Percentiles rank a stretch among this genome's conserved stretches.
phyloP scores from a whole-genome alignment of 2,888 invertebrate genomes.

The Tinea trinotella region DNA sequence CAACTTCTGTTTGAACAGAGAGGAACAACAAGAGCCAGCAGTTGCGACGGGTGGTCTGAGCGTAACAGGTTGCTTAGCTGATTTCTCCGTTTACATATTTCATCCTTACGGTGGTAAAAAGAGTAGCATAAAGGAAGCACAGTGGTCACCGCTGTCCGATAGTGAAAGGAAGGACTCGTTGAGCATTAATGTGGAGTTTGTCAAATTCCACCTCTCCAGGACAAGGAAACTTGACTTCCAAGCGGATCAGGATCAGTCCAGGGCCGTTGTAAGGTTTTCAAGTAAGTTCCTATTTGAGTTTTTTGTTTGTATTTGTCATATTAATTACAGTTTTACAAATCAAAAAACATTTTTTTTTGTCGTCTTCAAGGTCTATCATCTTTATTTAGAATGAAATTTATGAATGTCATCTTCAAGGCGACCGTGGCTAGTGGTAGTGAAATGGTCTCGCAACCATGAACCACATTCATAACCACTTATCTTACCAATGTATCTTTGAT shows the following conservation, averaged over 20 bases:
- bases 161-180: slow-evolving; percentile 95
- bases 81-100: slow-evolving; percentile 98
- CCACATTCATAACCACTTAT: too few relatives aligned
- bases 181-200: slow-evolving; percentile 96
- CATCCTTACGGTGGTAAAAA: slow-evolving; percentile 98
- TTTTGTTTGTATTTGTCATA: background rate
- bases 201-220: slow-evolving; percentile 94
- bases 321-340: too few relatives aligned
- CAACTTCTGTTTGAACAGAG: too few relatives aligned
- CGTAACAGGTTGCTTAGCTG: slow-evolving; percentile 95
- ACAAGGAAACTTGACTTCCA: slow-evolving; percentile 91
- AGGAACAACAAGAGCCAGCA: slow-evolving; percentile 70
- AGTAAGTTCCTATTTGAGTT: slow-evolving; percentile 77
- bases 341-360: too few relatives aligned
- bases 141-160: slow-evolving; percentile 89
- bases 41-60: slow-evolving; percentile 89
- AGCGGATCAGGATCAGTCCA: slow-evolving; percentile 77
- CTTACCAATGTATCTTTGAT: too few relatives aligned
- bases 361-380: too few relatives aligned
- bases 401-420: too few relatives aligned
- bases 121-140: slow-evolving; percentile 82
- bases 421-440: too few relatives aligned
- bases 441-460: too few relatives aligned
- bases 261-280: slow-evolving; percentile 93
- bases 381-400: too few relatives aligned